Evolutionary conservation across 2,113 vertebrate species (phyloP), one percentile per base, ranked within the genome.

Genomic region (Colinus virginianus): DNA sequence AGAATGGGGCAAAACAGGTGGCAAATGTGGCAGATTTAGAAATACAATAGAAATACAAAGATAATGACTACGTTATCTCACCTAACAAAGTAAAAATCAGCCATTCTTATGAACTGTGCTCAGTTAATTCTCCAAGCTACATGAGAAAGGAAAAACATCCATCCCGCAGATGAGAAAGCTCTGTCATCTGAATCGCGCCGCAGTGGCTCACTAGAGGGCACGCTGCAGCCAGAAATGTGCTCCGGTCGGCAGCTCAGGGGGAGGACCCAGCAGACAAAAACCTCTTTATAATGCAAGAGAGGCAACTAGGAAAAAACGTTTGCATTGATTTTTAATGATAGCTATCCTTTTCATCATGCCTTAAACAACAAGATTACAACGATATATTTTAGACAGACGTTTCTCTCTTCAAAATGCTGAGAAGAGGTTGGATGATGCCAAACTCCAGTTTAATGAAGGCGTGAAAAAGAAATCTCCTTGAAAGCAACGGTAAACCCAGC

Each of bases 161-260:
- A 34, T 4, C 16, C 80, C 7, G 4, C 1, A 25, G 23, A 14
- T 0, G 2, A 15, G 2, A 12, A 28, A 51, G 20, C 5, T 56
- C 18, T 63, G n/a, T 1, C 0, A 7, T 25, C 21, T 36, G 30
- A 38, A 74, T 90, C 6, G 21, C 28, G 1, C 55, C 13, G 1
- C 79, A 14, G 14, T 53, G 91, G 13, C 21, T 88, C 97, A 95
- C 96, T 97, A 97, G 97, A 96, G 97, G 97, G 98, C 96, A 97
- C 26, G 55, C 90, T 97, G 97, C 94, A 97, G 85, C 96, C 87
- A 97, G 84, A 91, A 97, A 97, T 94, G 66, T 12, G 43, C 82
- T 94, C 30, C 4, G 26, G 45, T 7, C 64, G 4, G 58, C 45
- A 55, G n/a, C 5, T 21, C 4, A 0, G 18, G 1, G 40, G 67